These are phyloP conservation scores for Ciconia boyciana DNA, from an alignment of 2,113 vertebrate species.

Conservation along the genomic window DNA sequence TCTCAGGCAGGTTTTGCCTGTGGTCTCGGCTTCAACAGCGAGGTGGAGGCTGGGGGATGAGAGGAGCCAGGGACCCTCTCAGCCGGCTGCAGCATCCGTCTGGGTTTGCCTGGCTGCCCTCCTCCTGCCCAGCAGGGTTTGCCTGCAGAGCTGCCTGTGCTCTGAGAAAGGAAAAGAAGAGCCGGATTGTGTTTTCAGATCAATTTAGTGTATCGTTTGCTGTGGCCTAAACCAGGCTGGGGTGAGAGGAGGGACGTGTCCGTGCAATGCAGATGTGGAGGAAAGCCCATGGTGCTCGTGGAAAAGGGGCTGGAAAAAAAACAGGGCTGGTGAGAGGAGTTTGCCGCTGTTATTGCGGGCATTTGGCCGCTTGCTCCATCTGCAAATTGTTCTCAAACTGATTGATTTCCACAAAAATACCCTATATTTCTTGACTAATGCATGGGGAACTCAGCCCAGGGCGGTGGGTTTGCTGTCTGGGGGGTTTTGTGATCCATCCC, in stretches of 20 bases:
- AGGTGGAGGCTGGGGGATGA: neutral
- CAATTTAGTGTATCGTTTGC: neutral
- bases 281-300: rapidly evolving
- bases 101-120: neutral
- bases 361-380: neutral
- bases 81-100: rapidly evolving
- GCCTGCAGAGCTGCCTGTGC: neutral
- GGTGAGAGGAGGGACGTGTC: neutral
- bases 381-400: neutral
- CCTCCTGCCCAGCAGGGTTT: neutral
- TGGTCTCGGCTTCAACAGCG: neutral
- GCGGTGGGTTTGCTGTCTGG: neutral
- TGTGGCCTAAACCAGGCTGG: neutral
- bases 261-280: rapidly evolving
- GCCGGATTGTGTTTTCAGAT: neutral
- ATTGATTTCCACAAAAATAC: neutral
- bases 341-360: rapidly evolving
- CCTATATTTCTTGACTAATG: neutral
- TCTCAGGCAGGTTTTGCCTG: neutral
- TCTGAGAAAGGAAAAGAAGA: neutral
- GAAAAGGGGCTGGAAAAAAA: neutral
- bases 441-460: neutral
- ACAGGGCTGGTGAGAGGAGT: neutral
- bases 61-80: neutral
- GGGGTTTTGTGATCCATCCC: neutral